Evolutionary conservation across 2,888 invertebrate genomes (phyloP).

Genomic region (Hofmannophila pseudospretella): DNA sequence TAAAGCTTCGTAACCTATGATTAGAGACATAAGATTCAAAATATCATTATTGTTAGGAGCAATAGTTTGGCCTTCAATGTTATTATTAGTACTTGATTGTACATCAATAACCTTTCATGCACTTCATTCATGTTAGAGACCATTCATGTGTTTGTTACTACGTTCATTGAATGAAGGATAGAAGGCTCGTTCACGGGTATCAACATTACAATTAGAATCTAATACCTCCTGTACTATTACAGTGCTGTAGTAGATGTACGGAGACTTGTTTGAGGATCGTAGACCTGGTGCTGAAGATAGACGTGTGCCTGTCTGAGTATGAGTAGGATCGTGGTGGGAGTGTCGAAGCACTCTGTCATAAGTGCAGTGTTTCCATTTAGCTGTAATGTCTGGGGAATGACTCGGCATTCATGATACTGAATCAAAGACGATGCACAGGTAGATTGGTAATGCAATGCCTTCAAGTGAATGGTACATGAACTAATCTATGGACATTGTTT

Average conservation of each 20-base stretch:
- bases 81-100: conserved; percentile 27
- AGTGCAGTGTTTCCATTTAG: conserved; percentile 15
- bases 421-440: conserved; percentile 7
- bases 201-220: too few species aligned
- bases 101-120: conserved; percentile 49
- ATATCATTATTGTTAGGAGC: conserved; percentile 3
- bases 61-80: conserved; percentile 4
- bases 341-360: conserved; percentile 7
- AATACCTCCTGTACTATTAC: too few species aligned
- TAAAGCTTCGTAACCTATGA: neutral
- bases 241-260: too few species aligned
- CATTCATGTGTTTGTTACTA: conserved; percentile 47
- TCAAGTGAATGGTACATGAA: too few species aligned
- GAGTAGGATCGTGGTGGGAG: conserved; percentile 5
- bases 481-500: too few species aligned
- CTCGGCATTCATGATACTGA: conserved; percentile 12
- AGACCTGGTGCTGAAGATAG: too few species aligned
- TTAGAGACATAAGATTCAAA: conserved; percentile 11
- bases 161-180: conserved; percentile 29
- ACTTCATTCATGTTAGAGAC: conserved; percentile 50
- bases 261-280: too few species aligned
- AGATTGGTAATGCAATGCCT: neutral
- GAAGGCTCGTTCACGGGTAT: conserved; percentile 25
- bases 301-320: too few species aligned
- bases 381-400: conserved; percentile 13